Evolutionary conservation across 2,113 vertebrate species (phyloP).

Genomic region (Xenopus laevis): DNA sequence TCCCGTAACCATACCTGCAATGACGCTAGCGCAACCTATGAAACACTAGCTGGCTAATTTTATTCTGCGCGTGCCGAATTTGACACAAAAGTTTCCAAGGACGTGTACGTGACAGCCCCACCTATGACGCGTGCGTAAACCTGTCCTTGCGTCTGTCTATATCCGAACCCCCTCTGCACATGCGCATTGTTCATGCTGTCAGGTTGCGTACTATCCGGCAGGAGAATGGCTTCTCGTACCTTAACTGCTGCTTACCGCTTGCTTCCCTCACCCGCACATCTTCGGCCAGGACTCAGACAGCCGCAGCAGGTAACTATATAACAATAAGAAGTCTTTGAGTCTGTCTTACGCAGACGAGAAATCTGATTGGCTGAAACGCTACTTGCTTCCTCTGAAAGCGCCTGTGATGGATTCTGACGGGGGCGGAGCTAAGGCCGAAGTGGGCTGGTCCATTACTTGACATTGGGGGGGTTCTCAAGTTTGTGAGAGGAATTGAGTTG

Average conservation of each 20-base stretch:
- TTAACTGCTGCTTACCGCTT: neutral
- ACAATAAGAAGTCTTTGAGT: too few relatives aligned
- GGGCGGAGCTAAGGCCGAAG: too few relatives aligned
- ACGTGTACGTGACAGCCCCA: neutral
- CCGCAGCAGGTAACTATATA: conserved; percentile 17
- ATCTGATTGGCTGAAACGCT: neutral
- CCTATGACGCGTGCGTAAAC: conserved; percentile 1
- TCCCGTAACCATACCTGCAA: too few relatives aligned
- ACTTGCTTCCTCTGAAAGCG: neutral
- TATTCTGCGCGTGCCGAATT: too few relatives aligned
- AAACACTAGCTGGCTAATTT: too few relatives aligned
- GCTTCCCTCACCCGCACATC: neutral
- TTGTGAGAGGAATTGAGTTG: too few relatives aligned
- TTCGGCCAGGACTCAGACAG: neutral
- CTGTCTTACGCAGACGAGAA: neutral
- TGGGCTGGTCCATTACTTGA: too few relatives aligned
- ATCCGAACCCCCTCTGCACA: neutral
- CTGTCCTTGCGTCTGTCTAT: too few relatives aligned
- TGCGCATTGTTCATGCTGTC: neutral
- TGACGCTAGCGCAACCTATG: too few relatives aligned
- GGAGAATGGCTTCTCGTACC: conserved; percentile 17
- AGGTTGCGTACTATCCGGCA: neutral
- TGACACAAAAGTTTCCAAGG: too few relatives aligned
- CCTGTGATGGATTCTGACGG: too few relatives aligned
- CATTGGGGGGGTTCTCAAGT: too few relatives aligned